Evolutionary conservation across 2,113 vertebrate genomes (phyloP).

Genomic region (Dermatemys mawii): DNA sequence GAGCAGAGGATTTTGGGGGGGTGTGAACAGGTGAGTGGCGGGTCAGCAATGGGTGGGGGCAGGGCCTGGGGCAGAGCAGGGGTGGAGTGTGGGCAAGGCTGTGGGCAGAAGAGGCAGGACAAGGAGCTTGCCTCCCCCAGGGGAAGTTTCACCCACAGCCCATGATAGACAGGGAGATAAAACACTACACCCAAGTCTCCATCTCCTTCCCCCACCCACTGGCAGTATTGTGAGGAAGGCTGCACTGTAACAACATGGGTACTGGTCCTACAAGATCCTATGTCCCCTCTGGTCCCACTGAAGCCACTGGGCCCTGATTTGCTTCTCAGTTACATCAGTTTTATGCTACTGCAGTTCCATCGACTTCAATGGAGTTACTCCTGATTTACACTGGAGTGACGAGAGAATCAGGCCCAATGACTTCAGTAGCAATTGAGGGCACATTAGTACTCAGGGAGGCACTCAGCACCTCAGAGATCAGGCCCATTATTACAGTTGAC

Average conservation of each 20-base stretch:
- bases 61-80: no score
- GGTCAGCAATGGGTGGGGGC: no score
- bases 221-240: background rate
- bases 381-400: background rate
- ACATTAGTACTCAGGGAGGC: background rate
- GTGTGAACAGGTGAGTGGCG: no score
- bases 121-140: no score
- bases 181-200: background rate
- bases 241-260: background rate
- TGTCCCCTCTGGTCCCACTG: background rate
- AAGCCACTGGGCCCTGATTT: background rate
- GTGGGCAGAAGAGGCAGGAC: no score
- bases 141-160: no score
- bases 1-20: no score
- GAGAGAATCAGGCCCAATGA: background rate
- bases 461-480: background rate
- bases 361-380: background rate
- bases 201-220: background rate
- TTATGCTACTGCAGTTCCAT: background rate
- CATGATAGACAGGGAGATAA: background rate
- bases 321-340: background rate
- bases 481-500: background rate
- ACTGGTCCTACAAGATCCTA: background rate
- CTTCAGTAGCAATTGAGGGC: background rate
- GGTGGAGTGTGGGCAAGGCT: no score